These are phyloP conservation scores for Cyphomyrmex costatus DNA, from an alignment of 1,140 invertebrate species.

Conservation along the genomic window DNA sequence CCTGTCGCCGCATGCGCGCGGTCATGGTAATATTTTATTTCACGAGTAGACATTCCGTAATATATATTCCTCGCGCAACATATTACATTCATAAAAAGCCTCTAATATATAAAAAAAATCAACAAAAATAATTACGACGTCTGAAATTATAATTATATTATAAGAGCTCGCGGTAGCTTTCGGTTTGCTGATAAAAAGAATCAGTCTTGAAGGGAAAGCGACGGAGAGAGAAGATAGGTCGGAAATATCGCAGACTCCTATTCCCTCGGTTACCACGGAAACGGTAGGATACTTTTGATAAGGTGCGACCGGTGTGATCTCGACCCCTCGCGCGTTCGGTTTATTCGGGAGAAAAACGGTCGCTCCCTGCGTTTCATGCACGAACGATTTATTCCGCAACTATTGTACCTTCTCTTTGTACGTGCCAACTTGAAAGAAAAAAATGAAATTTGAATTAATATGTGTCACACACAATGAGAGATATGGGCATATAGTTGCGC, in stretches of 20 bases:
- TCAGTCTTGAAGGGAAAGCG: constrained; percentile 19
- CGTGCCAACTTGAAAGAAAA: neutral
- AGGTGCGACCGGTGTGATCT: constrained; percentile 69
- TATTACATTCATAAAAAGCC: constrained; percentile 20
- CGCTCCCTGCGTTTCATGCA: constrained; percentile 32
- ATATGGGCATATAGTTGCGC: neutral
- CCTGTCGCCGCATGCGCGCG: neutral
- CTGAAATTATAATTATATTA: constrained; percentile 48
- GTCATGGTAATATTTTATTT: constrained; percentile 34
- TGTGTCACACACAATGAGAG: neutral
- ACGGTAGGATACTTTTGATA: constrained; percentile 82
- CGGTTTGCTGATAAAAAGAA: constrained; percentile 31
- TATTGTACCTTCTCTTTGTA: constrained; percentile 1
- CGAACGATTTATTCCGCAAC: constrained; percentile 46
- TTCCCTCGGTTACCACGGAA: constrained; percentile 77
- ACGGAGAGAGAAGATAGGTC: constrained; percentile 46
- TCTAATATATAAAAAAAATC: constrained; percentile 10
- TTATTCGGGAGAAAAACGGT: constrained; percentile 75
- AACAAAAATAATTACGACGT: neutral
- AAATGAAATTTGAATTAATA: constrained; percentile 33
- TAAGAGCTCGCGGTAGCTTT: neutral
- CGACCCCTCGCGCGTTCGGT: constrained; percentile 61
- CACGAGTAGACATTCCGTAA: neutral
- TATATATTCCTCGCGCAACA: constrained; percentile 9
- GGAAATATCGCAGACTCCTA: constrained; percentile 70